Base-by-base conservation (phyloP, 2,888 invertebrate species). In the Chironomus riparius region DNA sequence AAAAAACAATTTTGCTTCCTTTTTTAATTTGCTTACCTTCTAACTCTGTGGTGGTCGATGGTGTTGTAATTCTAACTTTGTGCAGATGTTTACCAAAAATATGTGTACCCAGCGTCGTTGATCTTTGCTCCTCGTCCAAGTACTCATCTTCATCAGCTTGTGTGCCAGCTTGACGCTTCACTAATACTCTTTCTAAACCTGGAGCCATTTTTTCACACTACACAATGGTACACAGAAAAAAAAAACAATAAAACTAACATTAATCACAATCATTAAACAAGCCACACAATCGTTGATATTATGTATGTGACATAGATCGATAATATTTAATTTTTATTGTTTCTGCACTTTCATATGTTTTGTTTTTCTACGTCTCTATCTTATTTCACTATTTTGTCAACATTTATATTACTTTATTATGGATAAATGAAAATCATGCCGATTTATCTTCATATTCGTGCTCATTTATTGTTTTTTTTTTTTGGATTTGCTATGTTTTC, bases 31-130 rank as follows among this genome's bases (percentile, higher is more conserved):
- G 2, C 38, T 24, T 56, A 72, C 74, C 74, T 65, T 74, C 74
- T 38, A 22, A 5, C 18, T 69, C 76, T 5, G 22, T 13, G 4
- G 76, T 76, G 1, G 76, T 76, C 5, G 76, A 22, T 68, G 76
- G 24, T 56, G 76, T 76, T 12, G 68, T 68, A 38, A 76, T 50
- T 47, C 50, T 50, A 38, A 68, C 76, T 69, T 69, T 76, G 28
- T 76, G 76, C 22, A 76, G 15, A 75, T 75, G 74, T 21, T 76
- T 76, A 5, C 69, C 38, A 68, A 76, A 76, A 47, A 76, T 69
- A 1, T 76, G 22, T 50, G 68, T 76, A 6, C 28, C 69, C 3
- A 69, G 61, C 6, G 72, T 72, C 56, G 61, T 38, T 24, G 50
- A 21, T 4, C 18, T 28, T 47, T 69, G 68, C 6, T 6, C n/a